These are phyloP conservation scores for Halcyon chelicuti DNA, from an alignment of 2,797 vertebrate genomes.

Conservation along the genomic window DNA sequence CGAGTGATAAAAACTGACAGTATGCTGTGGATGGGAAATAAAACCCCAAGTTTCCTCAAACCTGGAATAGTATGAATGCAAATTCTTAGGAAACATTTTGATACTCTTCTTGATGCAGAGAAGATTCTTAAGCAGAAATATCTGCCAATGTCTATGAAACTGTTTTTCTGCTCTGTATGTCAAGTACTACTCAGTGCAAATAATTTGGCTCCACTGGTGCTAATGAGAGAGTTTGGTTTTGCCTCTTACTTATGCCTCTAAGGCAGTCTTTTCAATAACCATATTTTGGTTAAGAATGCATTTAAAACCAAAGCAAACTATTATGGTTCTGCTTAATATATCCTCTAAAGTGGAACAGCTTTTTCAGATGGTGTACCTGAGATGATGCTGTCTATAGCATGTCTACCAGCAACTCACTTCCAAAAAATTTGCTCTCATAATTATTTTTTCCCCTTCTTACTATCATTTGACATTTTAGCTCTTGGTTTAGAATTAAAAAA, in stretches of 20 bases:
- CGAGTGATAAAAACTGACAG: neutral
- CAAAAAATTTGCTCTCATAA: neutral
- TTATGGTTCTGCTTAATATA: neutral
- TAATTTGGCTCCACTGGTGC: neutral
- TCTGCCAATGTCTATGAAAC: neutral
- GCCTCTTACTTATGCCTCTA: neutral
- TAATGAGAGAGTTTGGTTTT: neutral
- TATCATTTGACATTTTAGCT: neutral
- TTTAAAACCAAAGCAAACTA: neutral
- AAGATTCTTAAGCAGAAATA: constrained; percentile 16
- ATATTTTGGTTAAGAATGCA: neutral
- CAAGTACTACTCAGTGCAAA: neutral
- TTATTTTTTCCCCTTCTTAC: neutral
- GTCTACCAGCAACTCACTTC: neutral
- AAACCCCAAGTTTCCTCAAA: neutral
- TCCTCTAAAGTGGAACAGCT: neutral
- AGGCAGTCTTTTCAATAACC: neutral
- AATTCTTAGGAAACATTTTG: neutral
- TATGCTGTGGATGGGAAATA: neutral
- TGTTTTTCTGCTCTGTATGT: neutral
- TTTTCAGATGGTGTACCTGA: neutral
- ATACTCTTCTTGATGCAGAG: neutral
- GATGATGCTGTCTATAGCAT: neutral
- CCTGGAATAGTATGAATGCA: neutral
- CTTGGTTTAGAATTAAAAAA: neutral